Percentiles rank a stretch among this genome's conserved stretches.
These are phyloP conservation scores for Heliconius sara DNA, from an alignment of 2,888 invertebrate genomes.

Conservation along the genomic window DNA sequence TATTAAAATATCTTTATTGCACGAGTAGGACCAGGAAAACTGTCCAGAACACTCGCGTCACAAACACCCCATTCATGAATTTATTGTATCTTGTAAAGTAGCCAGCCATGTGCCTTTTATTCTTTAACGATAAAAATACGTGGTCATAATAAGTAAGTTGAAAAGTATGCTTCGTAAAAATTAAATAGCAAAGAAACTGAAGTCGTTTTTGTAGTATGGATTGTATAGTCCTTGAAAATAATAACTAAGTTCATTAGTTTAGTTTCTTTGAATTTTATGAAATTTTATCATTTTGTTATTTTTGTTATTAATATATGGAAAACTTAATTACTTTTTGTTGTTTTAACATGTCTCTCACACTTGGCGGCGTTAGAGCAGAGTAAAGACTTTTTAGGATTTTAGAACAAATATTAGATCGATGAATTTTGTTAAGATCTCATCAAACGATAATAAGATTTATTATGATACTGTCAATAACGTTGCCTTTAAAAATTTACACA, in stretches of 20 bases:
- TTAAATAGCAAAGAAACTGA: constrained; percentile 24
- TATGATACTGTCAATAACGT: background rate
- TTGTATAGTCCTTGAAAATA: constrained; percentile 7
- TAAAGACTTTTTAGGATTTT: background rate
- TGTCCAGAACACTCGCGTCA: constrained; percentile 22
- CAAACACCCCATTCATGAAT: constrained; percentile 26
- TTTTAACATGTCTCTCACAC: background rate
- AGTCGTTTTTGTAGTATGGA: background rate
- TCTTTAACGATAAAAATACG: constrained; percentile 32
- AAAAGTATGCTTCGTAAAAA: constrained; percentile 24
- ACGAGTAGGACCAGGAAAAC: constrained; percentile 20
- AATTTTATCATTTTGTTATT: background rate
- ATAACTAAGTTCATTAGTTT: background rate
- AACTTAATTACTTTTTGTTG: background rate
- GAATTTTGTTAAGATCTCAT: background rate
- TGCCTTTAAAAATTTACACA: background rate
- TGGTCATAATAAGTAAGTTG: constrained; percentile 25
- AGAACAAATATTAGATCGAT: background rate
- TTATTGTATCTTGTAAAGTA: constrained; percentile 34
- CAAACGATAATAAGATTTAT: background rate
- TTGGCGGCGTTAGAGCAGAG: background rate
- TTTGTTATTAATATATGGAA: background rate
- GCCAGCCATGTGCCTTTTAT: constrained; percentile 29
- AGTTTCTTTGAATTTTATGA: background rate
- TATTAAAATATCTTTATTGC: constrained; percentile 18